Evolutionary conservation across 1,140 invertebrate genomes (phyloP), one percentile per base, ranked within the genome.

Genomic region (Drosophila orena): DNA sequence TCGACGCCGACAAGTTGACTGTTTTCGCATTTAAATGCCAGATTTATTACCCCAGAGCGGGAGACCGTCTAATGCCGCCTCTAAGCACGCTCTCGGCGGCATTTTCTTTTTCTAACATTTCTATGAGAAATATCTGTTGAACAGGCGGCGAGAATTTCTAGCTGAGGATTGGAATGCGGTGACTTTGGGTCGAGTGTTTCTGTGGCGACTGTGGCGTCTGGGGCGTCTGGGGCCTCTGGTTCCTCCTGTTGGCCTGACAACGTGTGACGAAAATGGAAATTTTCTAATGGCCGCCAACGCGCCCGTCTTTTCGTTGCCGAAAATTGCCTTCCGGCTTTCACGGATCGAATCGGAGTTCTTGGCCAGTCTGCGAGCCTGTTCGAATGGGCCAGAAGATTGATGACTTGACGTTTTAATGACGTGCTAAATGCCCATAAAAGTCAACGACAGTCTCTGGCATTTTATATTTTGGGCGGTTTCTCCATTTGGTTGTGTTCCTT

Each of bases 181-280:
- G 34, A 37, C 37, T 69, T 62, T 55, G 15, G 42, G 37, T 17
- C 4, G n/a, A 49, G 30, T 34, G 68, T 20, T 15, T 15, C 34
- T 27, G 55, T 11, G 34, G 34, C 24, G 24, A 24, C 4, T 24
- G 24, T 4, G 24, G 24, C 24, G 4, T 5, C 24, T 4, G 4
- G 22, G 22, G 22, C 5, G 37, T n/a, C 37, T 38, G 37, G 37
- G 37, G 12, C n/a, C 17, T 44, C 17, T 22, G 52, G 46, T 15
- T 57, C n/a, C 40, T 64, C 58, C 79, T 91, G 79, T 81, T 73
- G 50, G 43, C 90, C 90, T 91, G 90, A 78, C 77, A 81, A 85
- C 76, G 77, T 91, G 90, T 91, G 90, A 91, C 90, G 90, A 91
- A 88, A 91, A 91, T 91, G 90, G 90, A 91, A 91, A 90, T 91